Conservation (phyloP, 2,888 invertebrate species). For the Lasiommata megera region DNA sequence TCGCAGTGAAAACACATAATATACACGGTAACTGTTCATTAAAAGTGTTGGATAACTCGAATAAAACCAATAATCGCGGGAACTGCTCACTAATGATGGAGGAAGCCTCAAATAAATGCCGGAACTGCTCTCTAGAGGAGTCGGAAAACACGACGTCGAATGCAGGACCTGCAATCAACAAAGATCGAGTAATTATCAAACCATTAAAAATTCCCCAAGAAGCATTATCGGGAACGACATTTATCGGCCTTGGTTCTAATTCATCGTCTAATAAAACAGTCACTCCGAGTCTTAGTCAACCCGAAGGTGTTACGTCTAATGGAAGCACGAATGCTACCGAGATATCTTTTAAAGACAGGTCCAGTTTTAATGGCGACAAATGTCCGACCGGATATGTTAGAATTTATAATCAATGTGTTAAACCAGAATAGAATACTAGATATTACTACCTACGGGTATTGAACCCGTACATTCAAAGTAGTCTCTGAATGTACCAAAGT, state of each 20-base stretch:
- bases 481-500: too few species aligned
- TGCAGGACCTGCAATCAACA: neutral
- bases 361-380: slow-evolving; percentile 52
- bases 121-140: too few species aligned
- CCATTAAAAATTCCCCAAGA: neutral
- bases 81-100: neutral
- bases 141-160: too few species aligned
- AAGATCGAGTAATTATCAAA: neutral
- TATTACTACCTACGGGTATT: too few species aligned
- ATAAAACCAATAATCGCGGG: neutral
- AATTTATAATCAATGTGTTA: slow-evolving; percentile 53
- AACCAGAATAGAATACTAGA: neutral
- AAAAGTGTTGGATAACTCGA: neutral
- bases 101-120: neutral
- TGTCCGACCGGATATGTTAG: slow-evolving; percentile 52
- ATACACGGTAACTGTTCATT: neutral
- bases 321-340: neutral
- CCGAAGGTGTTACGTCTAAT: neutral
- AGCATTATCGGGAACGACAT: neutral
- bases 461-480: too few species aligned
- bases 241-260: neutral
- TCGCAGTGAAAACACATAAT: neutral
- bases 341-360: slow-evolving; percentile 43
- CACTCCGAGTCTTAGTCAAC: neutral
- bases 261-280: slow-evolving; percentile 3